Evolutionary conservation across 1,140 invertebrate genomes (phyloP).

Genomic region (Diorhabda sublineata): DNA sequence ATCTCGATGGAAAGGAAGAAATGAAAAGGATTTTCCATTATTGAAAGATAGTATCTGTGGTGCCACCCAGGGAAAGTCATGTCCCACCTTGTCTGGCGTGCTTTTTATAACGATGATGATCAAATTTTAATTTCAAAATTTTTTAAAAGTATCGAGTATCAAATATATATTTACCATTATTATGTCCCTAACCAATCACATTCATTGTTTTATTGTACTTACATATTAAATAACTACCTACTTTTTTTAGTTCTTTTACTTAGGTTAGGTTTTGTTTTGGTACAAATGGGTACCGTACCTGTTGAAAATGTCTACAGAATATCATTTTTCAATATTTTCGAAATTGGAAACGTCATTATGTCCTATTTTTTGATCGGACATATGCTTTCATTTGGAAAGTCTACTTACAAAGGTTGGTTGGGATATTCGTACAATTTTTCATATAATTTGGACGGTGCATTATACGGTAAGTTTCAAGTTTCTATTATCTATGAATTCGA

Average conservation of each 20-base stretch:
- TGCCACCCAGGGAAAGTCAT: too few species aligned
- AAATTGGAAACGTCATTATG: slow-evolving; percentile 28
- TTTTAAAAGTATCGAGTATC: too few species aligned
- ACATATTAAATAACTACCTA: too few species aligned
- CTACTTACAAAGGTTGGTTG: slow-evolving; percentile 26
- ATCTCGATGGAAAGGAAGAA: too few species aligned
- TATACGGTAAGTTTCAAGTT: slow-evolving; percentile 17
- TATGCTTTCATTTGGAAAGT: slow-evolving; percentile 32
- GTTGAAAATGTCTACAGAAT: slow-evolving; percentile 34
- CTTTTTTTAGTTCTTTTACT: slow-evolving; percentile 28
- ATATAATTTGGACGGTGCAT: slow-evolving; percentile 12
- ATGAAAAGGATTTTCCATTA: too few species aligned
- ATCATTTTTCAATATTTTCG: slow-evolving; percentile 33
- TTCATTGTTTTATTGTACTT: too few species aligned
- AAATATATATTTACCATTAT: too few species aligned
- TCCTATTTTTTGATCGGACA: slow-evolving; percentile 31
- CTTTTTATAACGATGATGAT: too few species aligned
- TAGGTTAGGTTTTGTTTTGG: slow-evolving; percentile 33
- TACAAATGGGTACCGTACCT: slow-evolving; percentile 33
- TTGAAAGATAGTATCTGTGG: too few species aligned
- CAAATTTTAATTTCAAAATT: too few species aligned
- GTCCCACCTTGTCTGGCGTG: too few species aligned
- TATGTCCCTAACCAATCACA: too few species aligned
- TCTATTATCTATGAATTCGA: background rate
- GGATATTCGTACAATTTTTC: slow-evolving; percentile 11